Evolutionary conservation across 2,888 invertebrate species (phyloP), one percentile per base, ranked within the genome.

Genomic region (Andrena marginata): DNA sequence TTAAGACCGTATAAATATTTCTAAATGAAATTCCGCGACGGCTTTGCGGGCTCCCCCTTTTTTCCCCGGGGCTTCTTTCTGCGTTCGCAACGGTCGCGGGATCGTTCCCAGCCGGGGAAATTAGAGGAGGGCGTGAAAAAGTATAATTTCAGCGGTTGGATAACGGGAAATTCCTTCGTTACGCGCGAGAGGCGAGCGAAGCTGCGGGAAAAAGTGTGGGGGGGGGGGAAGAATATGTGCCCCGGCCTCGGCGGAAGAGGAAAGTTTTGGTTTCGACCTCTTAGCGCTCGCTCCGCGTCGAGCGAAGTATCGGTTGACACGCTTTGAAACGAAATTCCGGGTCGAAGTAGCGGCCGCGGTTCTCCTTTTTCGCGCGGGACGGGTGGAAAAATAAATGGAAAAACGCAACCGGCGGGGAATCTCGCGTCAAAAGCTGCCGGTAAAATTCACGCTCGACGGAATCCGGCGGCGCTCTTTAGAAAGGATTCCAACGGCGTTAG

Each of bases 401-500:
- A 74, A 83, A 59, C 35, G 65, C 23, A 23, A 59, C 13, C n/a
- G 35, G 51, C 31, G 54, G 29, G 20, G 54, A 64, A 54, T 79
- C 73, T 65, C 59, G 74, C 74, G 76, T 77, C 68, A 80, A 84
- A 80, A 84, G 73, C 77, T 80, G 70, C 72, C 81, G 63, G 80
- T 65, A 65, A 84, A 84, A 85, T 84, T 85, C 81, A 85, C 84
- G 84, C 77, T 75, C 78, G 77, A 74, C 71, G 68, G 77, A 80
- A 80, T 82, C 59, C 70, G 49, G 63, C 74, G 62, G 48, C 69
- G 81, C 72, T 79, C 70, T 73, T 85, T 76, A 82, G 83, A 80
- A 87, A 83, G 77, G 82, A 87, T 87, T 76, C 85, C 69, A 35
- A 60, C 70, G 69, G 72, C 75, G 78, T 78, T 73, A 72, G 72